Conservation (phyloP, 2,888 invertebrate genomes). For the Limenitis camilla region DNA sequence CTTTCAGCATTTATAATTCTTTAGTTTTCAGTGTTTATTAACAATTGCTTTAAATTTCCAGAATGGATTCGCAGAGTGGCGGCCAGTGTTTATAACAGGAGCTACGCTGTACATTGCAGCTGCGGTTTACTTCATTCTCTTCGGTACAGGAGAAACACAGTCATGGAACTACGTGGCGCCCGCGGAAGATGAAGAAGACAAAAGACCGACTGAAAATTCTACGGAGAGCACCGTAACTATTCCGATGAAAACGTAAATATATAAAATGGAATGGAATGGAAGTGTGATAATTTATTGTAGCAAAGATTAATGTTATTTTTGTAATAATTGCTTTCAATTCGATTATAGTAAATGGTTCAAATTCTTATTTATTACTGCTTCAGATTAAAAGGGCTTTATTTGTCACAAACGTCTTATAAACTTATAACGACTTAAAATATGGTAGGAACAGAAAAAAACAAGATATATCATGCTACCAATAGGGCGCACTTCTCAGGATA, state of each 20-base stretch:
- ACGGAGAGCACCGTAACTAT: slow-evolving; percentile 55
- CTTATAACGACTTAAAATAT: too few relatives aligned
- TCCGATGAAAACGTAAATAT: slow-evolving; percentile 48
- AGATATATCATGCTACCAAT: too few relatives aligned
- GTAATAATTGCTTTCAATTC: too few relatives aligned
- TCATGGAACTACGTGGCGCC: slow-evolving; percentile 77
- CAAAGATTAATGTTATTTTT: too few relatives aligned
- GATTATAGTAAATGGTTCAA: too few relatives aligned
- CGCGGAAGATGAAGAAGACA: slow-evolving; percentile 43
- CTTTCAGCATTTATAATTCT: too few relatives aligned
- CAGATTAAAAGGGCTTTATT: too few relatives aligned
- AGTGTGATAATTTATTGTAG: too few relatives aligned
- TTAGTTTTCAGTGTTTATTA: background rate
- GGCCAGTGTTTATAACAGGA: slow-evolving; percentile 82
- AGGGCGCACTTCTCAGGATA: too few relatives aligned
- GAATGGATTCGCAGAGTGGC: slow-evolving; percentile 86
- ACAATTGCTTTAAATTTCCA: slow-evolving; percentile 35
- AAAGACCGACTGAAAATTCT: slow-evolving; percentile 40
- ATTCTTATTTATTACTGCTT: too few relatives aligned
- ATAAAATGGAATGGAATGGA: background rate
- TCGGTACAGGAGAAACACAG: slow-evolving; percentile 82
- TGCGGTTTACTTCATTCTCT: slow-evolving; percentile 79
- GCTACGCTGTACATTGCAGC: slow-evolving; percentile 80
- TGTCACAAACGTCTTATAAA: too few relatives aligned
- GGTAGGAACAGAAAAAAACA: too few relatives aligned